phyloP scores from a whole-genome alignment of 2,113 vertebrate species.

The Bambusicola thoracicus region DNA sequence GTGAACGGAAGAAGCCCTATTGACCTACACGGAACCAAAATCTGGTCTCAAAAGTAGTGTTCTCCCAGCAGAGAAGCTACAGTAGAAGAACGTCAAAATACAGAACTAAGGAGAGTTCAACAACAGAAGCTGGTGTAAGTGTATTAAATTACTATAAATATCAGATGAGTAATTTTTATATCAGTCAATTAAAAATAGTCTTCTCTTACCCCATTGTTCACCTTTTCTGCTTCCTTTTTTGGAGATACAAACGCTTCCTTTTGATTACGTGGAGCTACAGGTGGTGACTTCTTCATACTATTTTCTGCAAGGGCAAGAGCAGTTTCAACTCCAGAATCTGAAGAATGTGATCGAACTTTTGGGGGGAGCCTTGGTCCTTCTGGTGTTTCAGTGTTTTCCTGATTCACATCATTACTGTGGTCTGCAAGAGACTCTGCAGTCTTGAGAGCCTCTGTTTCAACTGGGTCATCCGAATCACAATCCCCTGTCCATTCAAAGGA shows the following conservation, averaged over 20 bases:
- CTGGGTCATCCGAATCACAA: conserved; percentile 1
- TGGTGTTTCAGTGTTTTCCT: conserved; percentile 47
- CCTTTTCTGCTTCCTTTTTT: conserved; percentile 45
- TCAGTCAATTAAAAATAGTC: neutral
- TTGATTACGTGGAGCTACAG: neutral
- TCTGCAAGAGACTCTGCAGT: conserved; percentile 19
- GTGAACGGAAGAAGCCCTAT: neutral
- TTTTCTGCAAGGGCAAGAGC: conserved; percentile 37
- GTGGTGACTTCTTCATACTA: neutral
- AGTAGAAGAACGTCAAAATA: neutral
- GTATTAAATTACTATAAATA: neutral
- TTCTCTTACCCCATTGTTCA: conserved; percentile 69
- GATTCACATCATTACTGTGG: conserved; percentile 31
- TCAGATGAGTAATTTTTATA: neutral
- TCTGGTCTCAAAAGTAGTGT: neutral
- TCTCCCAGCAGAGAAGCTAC: neutral
- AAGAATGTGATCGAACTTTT: conserved; percentile 40
- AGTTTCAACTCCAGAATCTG: conserved; percentile 54
- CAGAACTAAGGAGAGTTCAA: neutral
- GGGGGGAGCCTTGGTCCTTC: conserved; percentile 65
- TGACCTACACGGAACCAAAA: neutral
- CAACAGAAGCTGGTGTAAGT: neutral
- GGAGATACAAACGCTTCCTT: conserved; percentile 2
- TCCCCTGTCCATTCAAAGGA: conserved; percentile 81
- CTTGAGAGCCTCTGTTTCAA: conserved; percentile 27